Evolutionary conservation across 1,140 invertebrate species (phyloP), one percentile per base, ranked within the genome.

Genomic region (Neodiprion fabricii): DNA sequence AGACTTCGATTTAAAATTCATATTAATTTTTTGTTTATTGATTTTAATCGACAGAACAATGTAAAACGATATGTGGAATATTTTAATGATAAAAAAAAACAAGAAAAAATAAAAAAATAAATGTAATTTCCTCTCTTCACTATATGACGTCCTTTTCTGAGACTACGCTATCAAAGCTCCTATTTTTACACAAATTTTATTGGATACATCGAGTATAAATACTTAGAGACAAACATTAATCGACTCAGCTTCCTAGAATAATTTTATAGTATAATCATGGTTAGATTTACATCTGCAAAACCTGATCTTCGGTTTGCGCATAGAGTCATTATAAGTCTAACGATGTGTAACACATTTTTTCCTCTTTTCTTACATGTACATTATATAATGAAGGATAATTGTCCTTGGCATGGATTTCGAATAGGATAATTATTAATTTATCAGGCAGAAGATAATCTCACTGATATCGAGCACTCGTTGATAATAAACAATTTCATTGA

Each of bases 151-250:
- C 28, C 28, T 40, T 40, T 40, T 40, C 5, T 40, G 2, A 40
- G 28, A 40, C 28, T 40, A 40, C 1, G 5, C 28, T 40, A 5
- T 61, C 53, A 61, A 61, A 61, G 53, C n/a, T 11, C 53, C n/a
- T 61, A 14, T 61, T 61, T 61, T 61, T 61, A 14, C n/a, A 61
- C n/a, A 61, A 61, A 61, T 17, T 61, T 61, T 61, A 61, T 61
- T 61, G 11, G 0, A 61, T 61, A 61, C 53, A 61, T 61, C 4
- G n/a, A 61, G 53, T 61, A 61, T 61, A 61, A 61, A 61, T 61
- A 61, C 53, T 61, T 61, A 61, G 11, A 40, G 53, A 40, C 28
- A 40, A 3, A 40, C 28, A 40, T 40, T 5, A 40, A 40, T 40
- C 28, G 28, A 40, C 28, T 40, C 28, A 40, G 53, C n/a, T 61